phyloP scores from a whole-genome alignment of 2,113 vertebrate species.

The Myodes glareolus region DNA sequence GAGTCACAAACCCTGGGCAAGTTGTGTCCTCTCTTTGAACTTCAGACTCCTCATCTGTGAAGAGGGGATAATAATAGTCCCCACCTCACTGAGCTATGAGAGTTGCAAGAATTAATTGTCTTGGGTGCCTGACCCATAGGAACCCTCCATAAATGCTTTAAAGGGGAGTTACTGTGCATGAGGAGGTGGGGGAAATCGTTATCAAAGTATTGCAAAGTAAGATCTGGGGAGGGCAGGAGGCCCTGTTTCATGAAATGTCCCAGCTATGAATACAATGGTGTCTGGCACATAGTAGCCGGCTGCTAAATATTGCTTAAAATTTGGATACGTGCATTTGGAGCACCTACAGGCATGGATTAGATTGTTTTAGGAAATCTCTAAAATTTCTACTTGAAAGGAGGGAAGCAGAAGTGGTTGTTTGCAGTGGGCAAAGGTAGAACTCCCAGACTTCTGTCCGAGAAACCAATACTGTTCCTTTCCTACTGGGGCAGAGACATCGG shows the following conservation, averaged over 20 bases:
- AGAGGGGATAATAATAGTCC: background rate
- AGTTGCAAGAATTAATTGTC: slow-evolving; percentile 17
- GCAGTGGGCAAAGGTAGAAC: background rate
- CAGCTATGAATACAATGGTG: background rate
- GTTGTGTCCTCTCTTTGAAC: slow-evolving; percentile 17
- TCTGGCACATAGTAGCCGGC: background rate
- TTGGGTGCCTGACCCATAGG: background rate
- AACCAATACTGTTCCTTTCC: slow-evolving; percentile 21
- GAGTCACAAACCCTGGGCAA: background rate
- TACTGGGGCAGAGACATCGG: background rate
- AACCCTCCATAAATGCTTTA: background rate
- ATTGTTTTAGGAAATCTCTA: slow-evolving; percentile 32
- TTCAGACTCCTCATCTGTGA: background rate
- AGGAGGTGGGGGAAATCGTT: background rate
- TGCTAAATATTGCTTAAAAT: background rate
- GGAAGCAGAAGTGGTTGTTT: background rate
- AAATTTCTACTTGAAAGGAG: slow-evolving; percentile 4
- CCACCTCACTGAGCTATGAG: background rate
- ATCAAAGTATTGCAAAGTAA: background rate
- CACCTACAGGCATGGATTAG: background rate
- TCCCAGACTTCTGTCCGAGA: slow-evolving; percentile 32
- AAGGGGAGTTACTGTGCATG: background rate
- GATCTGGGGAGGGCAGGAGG: background rate
- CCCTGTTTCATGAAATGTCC: background rate
- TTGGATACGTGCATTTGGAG: background rate